These are phyloP conservation scores for Drosophila fulvimacula DNA, from an alignment of 2,888 invertebrate genomes.

Conservation along the genomic window DNA sequence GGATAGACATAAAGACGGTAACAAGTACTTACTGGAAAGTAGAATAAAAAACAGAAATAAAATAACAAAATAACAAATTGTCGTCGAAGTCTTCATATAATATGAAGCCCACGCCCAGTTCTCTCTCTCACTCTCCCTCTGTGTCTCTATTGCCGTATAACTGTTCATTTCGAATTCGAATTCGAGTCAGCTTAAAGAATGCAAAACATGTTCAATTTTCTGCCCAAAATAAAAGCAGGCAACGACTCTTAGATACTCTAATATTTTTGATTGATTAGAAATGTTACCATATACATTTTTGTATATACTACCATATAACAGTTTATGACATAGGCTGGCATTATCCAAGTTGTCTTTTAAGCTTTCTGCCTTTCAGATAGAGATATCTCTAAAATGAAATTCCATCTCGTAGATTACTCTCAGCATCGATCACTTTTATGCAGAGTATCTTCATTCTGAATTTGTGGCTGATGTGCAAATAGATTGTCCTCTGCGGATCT, in stretches of 20 bases:
- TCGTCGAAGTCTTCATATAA: neutral
- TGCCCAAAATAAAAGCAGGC: neutral
- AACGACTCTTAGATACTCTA: neutral
- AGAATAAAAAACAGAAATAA: neutral
- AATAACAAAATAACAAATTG: neutral
- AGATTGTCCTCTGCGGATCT: slow-evolving; percentile 1
- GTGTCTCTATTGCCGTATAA: neutral
- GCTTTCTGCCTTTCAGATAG: neutral
- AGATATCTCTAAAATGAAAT: too few relatives aligned
- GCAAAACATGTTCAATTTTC: slow-evolving; percentile 14
- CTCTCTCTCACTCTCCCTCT: neutral
- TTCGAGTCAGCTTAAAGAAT: neutral
- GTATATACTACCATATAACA: neutral
- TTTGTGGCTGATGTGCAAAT: neutral
- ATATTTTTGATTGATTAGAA: neutral
- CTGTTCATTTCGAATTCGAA: neutral
- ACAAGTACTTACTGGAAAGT: neutral
- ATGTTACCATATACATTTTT: too few relatives aligned
- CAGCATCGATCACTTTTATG: neutral
- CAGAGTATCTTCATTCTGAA: neutral
- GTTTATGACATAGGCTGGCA: neutral
- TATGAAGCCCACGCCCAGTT: neutral
- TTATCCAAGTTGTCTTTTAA: neutral
- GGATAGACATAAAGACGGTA: too few relatives aligned
- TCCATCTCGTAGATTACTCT: neutral